phyloP scores from a whole-genome alignment of 2,113 vertebrate genomes.

The Canis aureus region DNA sequence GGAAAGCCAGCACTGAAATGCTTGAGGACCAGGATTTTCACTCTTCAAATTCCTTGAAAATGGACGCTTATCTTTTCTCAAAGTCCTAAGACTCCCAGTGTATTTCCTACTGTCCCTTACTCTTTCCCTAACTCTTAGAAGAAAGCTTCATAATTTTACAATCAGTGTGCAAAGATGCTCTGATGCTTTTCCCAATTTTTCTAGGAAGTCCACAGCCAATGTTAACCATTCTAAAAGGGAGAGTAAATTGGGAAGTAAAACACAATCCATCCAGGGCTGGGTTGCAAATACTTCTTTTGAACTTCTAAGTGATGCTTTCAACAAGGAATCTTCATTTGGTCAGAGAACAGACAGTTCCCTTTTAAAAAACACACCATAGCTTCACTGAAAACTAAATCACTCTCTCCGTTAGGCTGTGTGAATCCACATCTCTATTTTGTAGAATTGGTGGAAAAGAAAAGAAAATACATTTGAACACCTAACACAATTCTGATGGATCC shows the following conservation, averaged over 20 bases:
- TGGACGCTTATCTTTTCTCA: conserved; percentile 16
- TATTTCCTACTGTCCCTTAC: background rate
- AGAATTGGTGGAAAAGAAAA: conserved; percentile 22
- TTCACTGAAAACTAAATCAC: background rate
- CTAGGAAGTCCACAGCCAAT: background rate
- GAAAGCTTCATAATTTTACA: background rate
- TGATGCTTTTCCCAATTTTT: background rate
- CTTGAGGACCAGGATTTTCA: background rate
- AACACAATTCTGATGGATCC: background rate
- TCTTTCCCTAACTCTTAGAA: background rate
- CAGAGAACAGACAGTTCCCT: background rate
- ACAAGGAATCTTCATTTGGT: conserved; percentile 35
- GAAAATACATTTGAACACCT: background rate
- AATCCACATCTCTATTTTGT: background rate
- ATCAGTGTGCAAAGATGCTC: background rate
- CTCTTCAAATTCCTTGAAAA: conserved; percentile 63
- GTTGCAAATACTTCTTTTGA: conserved; percentile 50
- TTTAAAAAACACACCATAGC: background rate
- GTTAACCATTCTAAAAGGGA: background rate
- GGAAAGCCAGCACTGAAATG: conserved; percentile 43
- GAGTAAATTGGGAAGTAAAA: background rate
- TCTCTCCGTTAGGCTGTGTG: background rate
- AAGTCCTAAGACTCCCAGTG: background rate
- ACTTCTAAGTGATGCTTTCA: conserved; percentile 38
- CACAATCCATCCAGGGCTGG: background rate